Evolutionary conservation across 2,888 invertebrate genomes (phyloP).

Genomic region (Eucera pruinosa): DNA sequence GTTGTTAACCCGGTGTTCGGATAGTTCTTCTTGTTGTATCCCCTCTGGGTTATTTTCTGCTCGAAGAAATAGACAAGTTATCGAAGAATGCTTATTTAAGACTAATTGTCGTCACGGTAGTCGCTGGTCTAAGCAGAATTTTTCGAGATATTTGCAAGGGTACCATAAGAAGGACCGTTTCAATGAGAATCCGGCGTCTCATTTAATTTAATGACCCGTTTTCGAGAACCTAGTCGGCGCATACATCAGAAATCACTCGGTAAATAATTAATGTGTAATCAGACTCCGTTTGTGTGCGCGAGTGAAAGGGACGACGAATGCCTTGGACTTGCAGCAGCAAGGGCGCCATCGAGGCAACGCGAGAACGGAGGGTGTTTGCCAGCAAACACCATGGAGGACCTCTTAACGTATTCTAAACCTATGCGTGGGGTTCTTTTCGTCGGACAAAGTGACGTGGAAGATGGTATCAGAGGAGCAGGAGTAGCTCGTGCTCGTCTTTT

Average conservation of each 20-base stretch:
- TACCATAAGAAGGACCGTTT: constrained; percentile 31
- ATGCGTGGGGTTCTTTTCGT: constrained; percentile 72
- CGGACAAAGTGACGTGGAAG: constrained; percentile 60
- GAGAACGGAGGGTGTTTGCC: constrained; percentile 80
- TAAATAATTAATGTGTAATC: constrained; percentile 84
- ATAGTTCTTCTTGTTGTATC: not conserved
- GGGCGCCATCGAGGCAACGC: constrained; percentile 76
- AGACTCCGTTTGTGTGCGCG: constrained; percentile 76
- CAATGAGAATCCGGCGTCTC: constrained; percentile 71
- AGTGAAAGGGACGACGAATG: constrained; percentile 68
- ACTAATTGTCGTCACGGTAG: constrained; percentile 12
- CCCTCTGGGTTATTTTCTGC: constrained; percentile 4
- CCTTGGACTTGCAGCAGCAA: constrained; percentile 51
- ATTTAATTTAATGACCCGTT: constrained; percentile 78
- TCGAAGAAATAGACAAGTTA: not conserved
- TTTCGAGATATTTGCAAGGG: constrained; percentile 25
- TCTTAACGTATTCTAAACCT: constrained; percentile 76
- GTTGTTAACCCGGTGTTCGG: not conserved
- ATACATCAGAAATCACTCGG: constrained; percentile 76
- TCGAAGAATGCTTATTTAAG: not conserved
- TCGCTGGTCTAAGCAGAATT: not conserved
- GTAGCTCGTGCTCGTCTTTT: constrained; percentile 48
- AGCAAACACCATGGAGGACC: constrained; percentile 79
- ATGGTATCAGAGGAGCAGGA: constrained; percentile 52
- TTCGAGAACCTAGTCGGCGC: constrained; percentile 62